Base-by-base conservation (phyloP, 2,888 invertebrate genomes). In the Sinodicranocentrus sp. region DNA sequence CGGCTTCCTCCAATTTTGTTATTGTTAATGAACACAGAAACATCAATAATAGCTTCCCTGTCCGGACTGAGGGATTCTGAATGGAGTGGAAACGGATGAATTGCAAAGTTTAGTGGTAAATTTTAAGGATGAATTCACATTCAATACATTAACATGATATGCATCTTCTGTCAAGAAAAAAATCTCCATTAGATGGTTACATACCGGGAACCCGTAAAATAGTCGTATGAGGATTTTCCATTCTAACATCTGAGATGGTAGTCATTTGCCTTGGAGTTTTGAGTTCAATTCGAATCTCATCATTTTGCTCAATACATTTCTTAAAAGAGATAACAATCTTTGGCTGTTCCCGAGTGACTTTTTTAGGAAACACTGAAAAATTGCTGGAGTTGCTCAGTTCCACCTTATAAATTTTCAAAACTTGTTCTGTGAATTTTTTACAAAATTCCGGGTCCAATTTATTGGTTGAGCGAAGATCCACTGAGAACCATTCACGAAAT, bases 291-390 rank as follows among this genome's bases (percentile, higher is more conserved):
- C 75, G 73, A 17, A 89, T 72, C 15, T 80, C 68, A 75, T 87
- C 88, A n/a, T 26, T 72, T 1, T 23, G 21, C 10, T 75, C 82
- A 13, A 88, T 21, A 28, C 87, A 85, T 63, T 87, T 87, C 79
- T 89, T 89, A 23, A 89, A 70, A 33, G 84, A 73, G 43, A 89
- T 65, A 3, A 83, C 84, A 70, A 88, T 83, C 70, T 88, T 88
- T 21, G 87, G 87, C 59, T 88, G 88, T 23, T 89, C 88, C 21
- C 73, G 78, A 21, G 88, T 86, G 2, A 87, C 84, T 84, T 88
- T 89, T 59, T 87, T 87, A 1, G 88, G 88, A 57, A 89, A 89
- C 44, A 89, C 84, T 68, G 86, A 84, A 83, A 89, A 89, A 71
- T 85, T 86, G 82, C 77, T 85, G 13, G 83, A 82, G 73, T 84